Base-by-base conservation (phyloP, 2,113 vertebrate species). In the Herpailurus yagouaroundi region DNA sequence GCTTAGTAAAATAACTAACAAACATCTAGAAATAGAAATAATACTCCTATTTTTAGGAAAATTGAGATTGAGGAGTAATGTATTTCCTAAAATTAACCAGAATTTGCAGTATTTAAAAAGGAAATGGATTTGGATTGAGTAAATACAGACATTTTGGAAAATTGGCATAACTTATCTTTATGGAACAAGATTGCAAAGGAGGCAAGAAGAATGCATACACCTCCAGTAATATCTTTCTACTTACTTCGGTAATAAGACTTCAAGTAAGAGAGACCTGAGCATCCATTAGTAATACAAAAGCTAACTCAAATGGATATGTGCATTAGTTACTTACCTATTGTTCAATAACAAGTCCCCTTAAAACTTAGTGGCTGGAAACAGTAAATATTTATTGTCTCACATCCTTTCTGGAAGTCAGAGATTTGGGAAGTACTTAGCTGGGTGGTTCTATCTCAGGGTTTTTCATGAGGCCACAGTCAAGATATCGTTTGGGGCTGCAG, bases 31-130 rank as follows among this genome's bases (percentile, higher is more conserved):
- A 36, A 74, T 36, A 93, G 81, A 84, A 80, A 8, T 33, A 23
- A 63, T 63, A 33, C 7, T 52, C 23, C 38, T 68, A 48, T 12
- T 64, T 93, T 93, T 29, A 57, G 16, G n/a, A 74, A 96, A 96
- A 45, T 45, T n/a, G 68, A 92, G 52, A 82, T 33, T 69, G 27
- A 94, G 12, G 16, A 79, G 89, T 31, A 79, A 57, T 69, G 0
- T 14, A 85, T 68, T 76, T 64, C 45, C 41, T 77, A 55, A 76
- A 88, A 92, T 69, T 94, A 96, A 77, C 16, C 16, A 84, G 41
- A 76, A 85, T n/a, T 77, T 21, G 33, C 48, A 71, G 3, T 71
- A 48, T 15, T 91, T 73, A 36, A 8, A 71, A 93, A 29, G 23
- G 5, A 93, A 29, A 33, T 50, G 3, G n/a, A 76, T 21, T n/a